Percentiles rank a stretch among this genome's conserved stretches.
Evolutionary conservation across 1,140 invertebrate genomes (phyloP).

Genomic region (Luehdorfia chinensis): DNA sequence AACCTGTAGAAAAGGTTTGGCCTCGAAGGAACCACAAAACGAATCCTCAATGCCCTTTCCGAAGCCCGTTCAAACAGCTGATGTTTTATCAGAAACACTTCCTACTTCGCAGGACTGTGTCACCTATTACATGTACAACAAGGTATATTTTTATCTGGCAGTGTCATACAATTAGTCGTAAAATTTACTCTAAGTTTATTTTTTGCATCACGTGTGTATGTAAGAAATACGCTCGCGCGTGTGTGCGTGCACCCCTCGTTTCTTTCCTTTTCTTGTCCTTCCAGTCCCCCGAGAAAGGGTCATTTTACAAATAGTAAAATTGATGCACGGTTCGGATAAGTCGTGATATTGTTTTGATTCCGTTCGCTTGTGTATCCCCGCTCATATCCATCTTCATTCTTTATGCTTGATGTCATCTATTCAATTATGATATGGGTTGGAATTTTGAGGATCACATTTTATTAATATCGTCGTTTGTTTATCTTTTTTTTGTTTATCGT

Average conservation of each 20-base stretch:
- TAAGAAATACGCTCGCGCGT: constrained; percentile 12
- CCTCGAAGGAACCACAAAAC: constrained; percentile 29
- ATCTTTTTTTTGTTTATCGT: too few relatives aligned
- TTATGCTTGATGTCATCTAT: constrained; percentile 26
- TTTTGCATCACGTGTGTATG: constrained; percentile 24
- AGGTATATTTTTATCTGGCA: constrained; percentile 12
- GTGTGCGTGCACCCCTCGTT: constrained; percentile 24
- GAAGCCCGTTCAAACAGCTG: constrained; percentile 25
- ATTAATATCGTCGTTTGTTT: too few relatives aligned
- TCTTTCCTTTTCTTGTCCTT: constrained; percentile 19
- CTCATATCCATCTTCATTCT: constrained; percentile 26
- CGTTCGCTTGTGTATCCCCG: constrained; percentile 18
- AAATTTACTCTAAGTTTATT: constrained; percentile 26
- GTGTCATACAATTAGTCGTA: constrained; percentile 29
- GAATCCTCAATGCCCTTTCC: constrained; percentile 27
- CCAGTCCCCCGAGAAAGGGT: constrained; percentile 27
- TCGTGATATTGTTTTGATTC: constrained; percentile 35
- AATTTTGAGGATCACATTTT: constrained; percentile 30
- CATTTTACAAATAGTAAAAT: constrained; percentile 35
- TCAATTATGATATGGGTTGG: constrained; percentile 34
- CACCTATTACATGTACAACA: background rate
- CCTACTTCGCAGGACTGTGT: constrained; percentile 10
- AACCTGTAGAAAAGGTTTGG: too few relatives aligned
- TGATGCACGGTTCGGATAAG: constrained; percentile 19
- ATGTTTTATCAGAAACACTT: constrained; percentile 29